A percentile compares a stretch with the other conserved stretches of the same genome.
Conservation (phyloP, 1,140 invertebrate genomes). For the Araneus ventricosus region DNA sequence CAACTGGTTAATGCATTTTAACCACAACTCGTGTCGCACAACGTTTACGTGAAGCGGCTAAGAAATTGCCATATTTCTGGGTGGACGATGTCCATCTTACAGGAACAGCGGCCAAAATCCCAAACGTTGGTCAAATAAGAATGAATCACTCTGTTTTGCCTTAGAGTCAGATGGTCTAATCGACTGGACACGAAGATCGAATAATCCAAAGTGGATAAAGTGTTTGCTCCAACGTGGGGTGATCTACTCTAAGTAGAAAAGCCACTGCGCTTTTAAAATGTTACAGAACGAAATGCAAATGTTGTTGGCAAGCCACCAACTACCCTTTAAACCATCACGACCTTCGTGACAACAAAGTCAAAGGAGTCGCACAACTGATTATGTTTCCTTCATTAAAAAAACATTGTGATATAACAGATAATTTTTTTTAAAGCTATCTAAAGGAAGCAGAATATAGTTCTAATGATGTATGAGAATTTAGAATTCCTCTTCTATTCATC, state of each 20-base stretch:
- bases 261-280: conserved; percentile 76
- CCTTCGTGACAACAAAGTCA: conserved; percentile 25
- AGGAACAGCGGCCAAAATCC: conserved; percentile 79
- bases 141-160: conserved; percentile 63
- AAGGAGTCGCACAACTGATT: conserved; percentile 51
- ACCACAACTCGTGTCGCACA: conserved; percentile 83
- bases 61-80: conserved; percentile 81
- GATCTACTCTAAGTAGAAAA: conserved; percentile 77
- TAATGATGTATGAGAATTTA: too few species aligned
- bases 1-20: too few species aligned
- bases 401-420: not conserved
- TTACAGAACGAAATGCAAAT: conserved; percentile 77
- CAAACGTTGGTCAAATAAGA: conserved; percentile 36
- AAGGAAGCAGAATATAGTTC: too few species aligned
- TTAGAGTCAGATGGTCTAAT: conserved; percentile 55
- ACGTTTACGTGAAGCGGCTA: conserved; percentile 78
- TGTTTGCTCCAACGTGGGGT: conserved; percentile 77
- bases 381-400: not conserved
- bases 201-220: conserved; percentile 75
- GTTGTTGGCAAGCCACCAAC: conserved; percentile 62
- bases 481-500: too few species aligned
- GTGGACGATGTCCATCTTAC: conserved; percentile 83
- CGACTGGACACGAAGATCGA: conserved; percentile 57
- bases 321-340: not conserved
- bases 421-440: too few species aligned